A percentile compares a stretch with the other conserved stretches of the same genome.
Conservation (phyloP, 2,888 invertebrate species). For the Xanthia icteritia region DNA sequence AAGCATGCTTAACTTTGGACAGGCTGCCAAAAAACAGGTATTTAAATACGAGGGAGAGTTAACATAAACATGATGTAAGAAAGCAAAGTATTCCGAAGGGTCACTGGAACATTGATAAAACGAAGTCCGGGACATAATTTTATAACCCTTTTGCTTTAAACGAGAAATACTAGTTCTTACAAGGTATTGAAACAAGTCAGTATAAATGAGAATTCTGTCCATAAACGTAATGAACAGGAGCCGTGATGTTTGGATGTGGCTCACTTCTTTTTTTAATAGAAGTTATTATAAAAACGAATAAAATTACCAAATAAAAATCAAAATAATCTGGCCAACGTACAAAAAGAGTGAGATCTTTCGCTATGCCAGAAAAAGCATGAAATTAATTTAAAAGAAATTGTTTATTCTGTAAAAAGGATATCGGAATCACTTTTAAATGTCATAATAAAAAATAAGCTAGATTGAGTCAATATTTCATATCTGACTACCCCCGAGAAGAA, state of each 20-base stretch:
- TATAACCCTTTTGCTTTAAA: conserved; percentile 55
- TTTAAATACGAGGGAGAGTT: background rate
- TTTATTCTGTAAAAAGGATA: no score
- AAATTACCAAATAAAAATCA: background rate
- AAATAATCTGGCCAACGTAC: background rate
- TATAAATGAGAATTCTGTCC: conserved; percentile 42
- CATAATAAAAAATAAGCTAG: no score
- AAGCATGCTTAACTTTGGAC: background rate
- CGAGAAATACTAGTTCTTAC: conserved; percentile 49
- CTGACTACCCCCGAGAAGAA: no score
- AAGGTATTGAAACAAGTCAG: conserved; percentile 49
- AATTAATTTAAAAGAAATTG: no score
- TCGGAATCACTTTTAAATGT: no score
- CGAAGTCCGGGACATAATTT: conserved; percentile 50
- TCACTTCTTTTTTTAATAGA: background rate
- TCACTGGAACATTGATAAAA: conserved; percentile 39
- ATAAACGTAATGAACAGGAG: conserved; percentile 14
- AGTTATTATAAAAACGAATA: background rate
- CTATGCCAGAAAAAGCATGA: background rate
- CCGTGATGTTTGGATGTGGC: conserved; percentile 28
- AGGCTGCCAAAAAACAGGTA: background rate
- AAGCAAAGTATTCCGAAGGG: background rate
- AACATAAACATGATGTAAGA: background rate
- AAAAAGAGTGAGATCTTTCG: background rate
- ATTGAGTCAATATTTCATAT: no score